Percentiles rank a stretch among this genome's conserved stretches.
Evolutionary conservation across 2,797 vertebrate species (phyloP).

Genomic region (Peromyscus melanophrys): DNA sequence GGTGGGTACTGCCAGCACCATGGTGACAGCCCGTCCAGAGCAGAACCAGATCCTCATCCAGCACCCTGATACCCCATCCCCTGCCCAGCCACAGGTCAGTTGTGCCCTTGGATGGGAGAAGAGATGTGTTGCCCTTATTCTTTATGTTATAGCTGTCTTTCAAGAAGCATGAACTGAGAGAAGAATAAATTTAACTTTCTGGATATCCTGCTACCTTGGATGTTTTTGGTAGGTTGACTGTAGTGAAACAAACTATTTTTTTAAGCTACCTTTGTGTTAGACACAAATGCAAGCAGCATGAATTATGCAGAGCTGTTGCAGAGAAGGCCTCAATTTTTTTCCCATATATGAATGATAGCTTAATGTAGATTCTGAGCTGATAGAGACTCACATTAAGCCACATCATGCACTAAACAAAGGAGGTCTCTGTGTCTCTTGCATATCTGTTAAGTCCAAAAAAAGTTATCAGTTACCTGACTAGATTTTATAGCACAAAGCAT

Average conservation of each 20-base stretch:
- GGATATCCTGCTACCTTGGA: not conserved
- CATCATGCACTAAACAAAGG: constrained; percentile 5
- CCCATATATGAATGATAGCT: not conserved
- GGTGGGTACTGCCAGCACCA: constrained; percentile 93
- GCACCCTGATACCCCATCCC: constrained; percentile 96
- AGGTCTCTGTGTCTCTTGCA: not conserved
- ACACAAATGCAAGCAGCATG: not conserved
- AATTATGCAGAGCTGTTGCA: constrained; percentile 16
- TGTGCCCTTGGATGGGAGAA: not conserved
- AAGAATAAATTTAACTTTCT: constrained; percentile 63
- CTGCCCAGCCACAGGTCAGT: constrained; percentile 96
- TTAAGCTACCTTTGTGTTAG: constrained; percentile 6
- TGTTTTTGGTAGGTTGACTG: constrained; percentile 40
- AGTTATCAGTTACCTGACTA: not conserved
- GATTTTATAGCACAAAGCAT: constrained; percentile 38
- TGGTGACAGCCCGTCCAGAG: constrained; percentile 95
- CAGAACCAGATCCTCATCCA: constrained; percentile 96
- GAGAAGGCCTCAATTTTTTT: constrained; percentile 25
- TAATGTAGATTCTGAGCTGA: constrained; percentile 47
- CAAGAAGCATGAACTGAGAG: constrained; percentile 38
- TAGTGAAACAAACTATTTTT: constrained; percentile 16
- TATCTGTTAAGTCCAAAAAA: constrained; percentile 27
- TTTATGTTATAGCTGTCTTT: constrained; percentile 48
- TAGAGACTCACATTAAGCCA: constrained; percentile 23
- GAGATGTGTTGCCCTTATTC: not conserved